A percentile compares a stretch with the other conserved stretches of the same genome.
These are phyloP conservation scores for Chloebia gouldiae DNA, from an alignment of 2,113 vertebrate species.

Conservation along the genomic window DNA sequence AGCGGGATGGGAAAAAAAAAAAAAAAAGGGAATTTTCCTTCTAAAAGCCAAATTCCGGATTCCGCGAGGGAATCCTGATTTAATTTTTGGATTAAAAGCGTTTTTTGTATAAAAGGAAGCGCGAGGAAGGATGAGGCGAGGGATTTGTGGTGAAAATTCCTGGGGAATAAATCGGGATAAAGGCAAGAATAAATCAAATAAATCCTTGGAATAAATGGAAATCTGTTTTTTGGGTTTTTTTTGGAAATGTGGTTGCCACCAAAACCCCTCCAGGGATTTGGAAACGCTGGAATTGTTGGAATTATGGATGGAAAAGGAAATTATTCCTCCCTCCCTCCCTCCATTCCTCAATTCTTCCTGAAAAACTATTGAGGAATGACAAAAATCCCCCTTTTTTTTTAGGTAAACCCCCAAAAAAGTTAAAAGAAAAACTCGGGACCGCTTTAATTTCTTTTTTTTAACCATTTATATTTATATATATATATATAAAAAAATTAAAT, in stretches of 20 bases:
- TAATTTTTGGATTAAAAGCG: background rate
- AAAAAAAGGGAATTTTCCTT: background rate
- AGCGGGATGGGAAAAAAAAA: too few species aligned
- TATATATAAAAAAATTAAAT: conserved; percentile 81
- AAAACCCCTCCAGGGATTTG: background rate
- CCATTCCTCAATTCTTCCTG: background rate
- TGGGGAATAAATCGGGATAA: background rate
- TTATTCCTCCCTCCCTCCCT: background rate
- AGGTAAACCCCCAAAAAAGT: background rate
- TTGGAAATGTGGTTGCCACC: background rate
- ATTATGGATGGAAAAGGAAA: background rate
- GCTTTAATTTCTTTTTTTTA: background rate
- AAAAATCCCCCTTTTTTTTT: background rate
- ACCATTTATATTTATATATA: conserved; percentile 77
- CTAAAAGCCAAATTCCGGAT: background rate
- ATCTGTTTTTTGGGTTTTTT: background rate
- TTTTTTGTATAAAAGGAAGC: background rate
- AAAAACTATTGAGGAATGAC: background rate
- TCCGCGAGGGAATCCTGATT: background rate
- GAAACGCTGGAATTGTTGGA: background rate
- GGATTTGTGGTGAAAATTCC: background rate
- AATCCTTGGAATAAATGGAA: background rate
- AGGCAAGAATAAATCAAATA: background rate
- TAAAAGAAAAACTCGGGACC: background rate
- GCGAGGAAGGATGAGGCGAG: background rate